Evolutionary conservation across 1,140 invertebrate genomes (phyloP).

Genomic region (Saxidomus purpurata): DNA sequence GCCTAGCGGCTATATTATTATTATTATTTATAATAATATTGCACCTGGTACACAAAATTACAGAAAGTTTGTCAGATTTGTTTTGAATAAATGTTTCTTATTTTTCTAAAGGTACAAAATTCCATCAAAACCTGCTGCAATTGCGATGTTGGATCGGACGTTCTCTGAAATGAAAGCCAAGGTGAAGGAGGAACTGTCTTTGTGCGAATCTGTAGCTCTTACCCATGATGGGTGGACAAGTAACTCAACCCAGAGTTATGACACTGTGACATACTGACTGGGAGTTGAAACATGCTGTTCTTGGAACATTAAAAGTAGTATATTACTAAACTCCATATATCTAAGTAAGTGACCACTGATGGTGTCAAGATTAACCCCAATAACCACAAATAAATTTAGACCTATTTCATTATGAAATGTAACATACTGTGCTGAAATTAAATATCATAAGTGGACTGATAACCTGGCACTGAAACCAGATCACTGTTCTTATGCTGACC

Average conservation of each 20-base stretch:
- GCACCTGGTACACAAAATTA: background rate
- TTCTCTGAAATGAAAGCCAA: conserved; percentile 1
- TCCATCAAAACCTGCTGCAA: background rate
- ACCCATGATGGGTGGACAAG: conserved; percentile 44
- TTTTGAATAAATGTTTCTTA: no score
- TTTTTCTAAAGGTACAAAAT: conserved; percentile 13
- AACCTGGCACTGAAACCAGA: background rate
- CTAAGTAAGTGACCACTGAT: background rate
- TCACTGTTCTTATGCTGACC: background rate
- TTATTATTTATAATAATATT: no score
- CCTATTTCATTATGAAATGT: background rate
- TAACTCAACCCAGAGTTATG: conserved; percentile 7
- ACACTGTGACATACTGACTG: conserved; percentile 21
- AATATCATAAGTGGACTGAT: background rate
- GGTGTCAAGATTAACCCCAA: background rate
- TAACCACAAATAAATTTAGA: background rate
- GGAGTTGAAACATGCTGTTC: conserved; percentile 19
- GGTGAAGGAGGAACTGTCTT: background rate
- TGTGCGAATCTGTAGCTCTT: background rate
- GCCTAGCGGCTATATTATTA: no score
- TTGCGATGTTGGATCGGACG: background rate
- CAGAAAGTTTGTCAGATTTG: background rate
- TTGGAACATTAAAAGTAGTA: background rate
- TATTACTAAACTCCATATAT: background rate
- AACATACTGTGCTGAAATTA: background rate